phyloP scores from a whole-genome alignment of 2,113 vertebrate species.

The Notothenia coriiceps region DNA sequence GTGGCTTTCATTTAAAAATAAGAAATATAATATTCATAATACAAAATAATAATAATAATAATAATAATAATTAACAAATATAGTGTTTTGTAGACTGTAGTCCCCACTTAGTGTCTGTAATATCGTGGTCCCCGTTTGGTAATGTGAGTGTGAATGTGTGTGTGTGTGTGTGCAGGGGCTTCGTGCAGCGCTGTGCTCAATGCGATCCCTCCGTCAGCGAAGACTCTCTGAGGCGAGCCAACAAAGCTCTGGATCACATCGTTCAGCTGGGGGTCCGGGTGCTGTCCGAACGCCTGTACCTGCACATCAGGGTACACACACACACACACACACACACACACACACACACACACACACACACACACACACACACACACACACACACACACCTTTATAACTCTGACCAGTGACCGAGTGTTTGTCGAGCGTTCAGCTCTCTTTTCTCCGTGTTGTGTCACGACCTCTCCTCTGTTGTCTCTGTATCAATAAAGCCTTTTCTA shows the following conservation, averaged over 20 bases:
- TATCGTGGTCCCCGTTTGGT: neutral
- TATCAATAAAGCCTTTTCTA: too few relatives aligned
- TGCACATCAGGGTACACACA: constrained; percentile 87
- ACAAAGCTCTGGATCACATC: constrained; percentile 85
- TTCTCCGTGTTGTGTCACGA: too few relatives aligned
- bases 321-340: constrained; percentile 18
- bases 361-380: too few relatives aligned
- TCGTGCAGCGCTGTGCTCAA: constrained; percentile 85
- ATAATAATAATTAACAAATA: neutral
- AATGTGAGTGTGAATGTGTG: constrained; percentile 5
- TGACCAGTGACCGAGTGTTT: too few relatives aligned
- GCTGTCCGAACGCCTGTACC: constrained; percentile 86
- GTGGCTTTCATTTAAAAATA: too few relatives aligned
- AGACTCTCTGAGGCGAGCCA: constrained; percentile 82
- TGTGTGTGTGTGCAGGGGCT: constrained; percentile 76
- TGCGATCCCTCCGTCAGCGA: constrained; percentile 84
- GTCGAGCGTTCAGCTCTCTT: too few relatives aligned
- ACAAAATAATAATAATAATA: too few relatives aligned
- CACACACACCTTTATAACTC: too few relatives aligned
- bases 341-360: neutral
- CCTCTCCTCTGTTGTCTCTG: too few relatives aligned
- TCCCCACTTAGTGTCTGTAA: neutral
- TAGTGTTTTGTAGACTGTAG: neutral
- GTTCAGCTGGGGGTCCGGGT: constrained; percentile 85
- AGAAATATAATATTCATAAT: too few relatives aligned